Evolutionary conservation across 2,113 vertebrate genomes (phyloP), one percentile per base, ranked within the genome.

Genomic region (Lucifuga dentata): DNA sequence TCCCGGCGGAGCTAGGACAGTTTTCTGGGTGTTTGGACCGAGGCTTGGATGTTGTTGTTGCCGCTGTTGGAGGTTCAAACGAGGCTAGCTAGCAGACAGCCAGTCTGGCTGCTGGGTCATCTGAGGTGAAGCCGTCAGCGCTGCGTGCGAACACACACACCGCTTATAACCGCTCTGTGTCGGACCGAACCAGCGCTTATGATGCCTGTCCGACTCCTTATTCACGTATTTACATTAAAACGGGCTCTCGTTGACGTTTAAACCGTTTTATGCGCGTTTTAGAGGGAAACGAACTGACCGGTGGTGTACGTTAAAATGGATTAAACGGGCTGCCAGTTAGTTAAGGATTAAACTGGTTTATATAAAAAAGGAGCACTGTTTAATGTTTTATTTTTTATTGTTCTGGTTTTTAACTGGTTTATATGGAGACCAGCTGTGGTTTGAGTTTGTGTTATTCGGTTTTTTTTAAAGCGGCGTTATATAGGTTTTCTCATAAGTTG

Each of bases 81-180:
- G 65, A 78, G 86, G 88, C 74, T 43, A 81, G 76, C 74, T 57
- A 69, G 87, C 87, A 84, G 83, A 76, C 86, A 81, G 73, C 16
- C 80, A 26, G 79, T 73, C 75, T 76, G 73, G 70, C 81, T 68
- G 73, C 10, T 10, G 85, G 87, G 86, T 88, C 85, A 89, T 81
- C 79, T 82, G 85, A 89, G 89, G 89, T 89, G 81, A 89, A 59
- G 80, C 79, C 67, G 79, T 64, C 76, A 74, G 77, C 79, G 48
- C 33, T 35, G 33, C n/a, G n/a, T n/a, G n/a, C n/a, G n/a, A n/a
- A n/a, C n/a, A n/a, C n/a, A n/a, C n/a, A n/a, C n/a, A n/a, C 5
- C 10, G 26, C 26, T 48, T 23, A 16, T 6, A 43, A 35, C 36
- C 11, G 17, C 11, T 45, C 24, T 41, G 5, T 2, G 3, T 5